Evolutionary conservation across 2,797 vertebrate genomes (phyloP).

Genomic region (Discoglossus pictus): DNA sequence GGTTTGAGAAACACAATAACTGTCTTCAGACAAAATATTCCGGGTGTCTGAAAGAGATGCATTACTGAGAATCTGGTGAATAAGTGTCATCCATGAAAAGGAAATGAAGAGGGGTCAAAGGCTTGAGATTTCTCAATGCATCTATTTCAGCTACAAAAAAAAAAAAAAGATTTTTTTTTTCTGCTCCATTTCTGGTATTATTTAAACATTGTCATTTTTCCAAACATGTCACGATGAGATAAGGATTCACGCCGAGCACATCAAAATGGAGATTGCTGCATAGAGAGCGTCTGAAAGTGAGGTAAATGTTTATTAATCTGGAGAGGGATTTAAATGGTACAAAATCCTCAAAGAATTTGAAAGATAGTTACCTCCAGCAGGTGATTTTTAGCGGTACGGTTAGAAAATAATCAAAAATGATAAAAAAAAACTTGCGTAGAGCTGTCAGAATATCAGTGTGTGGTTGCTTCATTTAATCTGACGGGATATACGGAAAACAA

Average conservation of each 20-base stretch:
- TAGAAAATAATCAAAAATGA: conserved; percentile 69
- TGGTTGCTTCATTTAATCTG: conserved; percentile 73
- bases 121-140: conserved; percentile 61
- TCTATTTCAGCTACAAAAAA: conserved; percentile 68
- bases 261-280: conserved; percentile 67
- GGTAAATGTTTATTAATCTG: conserved; percentile 69
- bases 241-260: conserved; percentile 67
- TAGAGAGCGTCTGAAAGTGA: conserved; percentile 57
- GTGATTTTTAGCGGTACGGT: conserved; percentile 62
- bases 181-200: conserved; percentile 70
- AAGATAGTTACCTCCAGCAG: conserved; percentile 60
- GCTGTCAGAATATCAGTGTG: conserved; percentile 61
- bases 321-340: conserved; percentile 63
- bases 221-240: conserved; percentile 74
- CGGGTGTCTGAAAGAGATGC: conserved; percentile 46
- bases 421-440: conserved; percentile 62
- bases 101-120: conserved; percentile 56
- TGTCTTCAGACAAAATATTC: conserved; percentile 49
- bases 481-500: conserved; percentile 69
- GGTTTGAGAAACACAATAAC: conserved; percentile 10
- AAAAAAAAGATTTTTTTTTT: conserved; percentile 60
- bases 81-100: conserved; percentile 57
- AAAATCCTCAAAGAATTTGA: conserved; percentile 30
- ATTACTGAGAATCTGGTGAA: conserved; percentile 51
- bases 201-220: conserved; percentile 73